Conservation (phyloP, 2,888 invertebrate species). For the Hypomecis atomaria region DNA sequence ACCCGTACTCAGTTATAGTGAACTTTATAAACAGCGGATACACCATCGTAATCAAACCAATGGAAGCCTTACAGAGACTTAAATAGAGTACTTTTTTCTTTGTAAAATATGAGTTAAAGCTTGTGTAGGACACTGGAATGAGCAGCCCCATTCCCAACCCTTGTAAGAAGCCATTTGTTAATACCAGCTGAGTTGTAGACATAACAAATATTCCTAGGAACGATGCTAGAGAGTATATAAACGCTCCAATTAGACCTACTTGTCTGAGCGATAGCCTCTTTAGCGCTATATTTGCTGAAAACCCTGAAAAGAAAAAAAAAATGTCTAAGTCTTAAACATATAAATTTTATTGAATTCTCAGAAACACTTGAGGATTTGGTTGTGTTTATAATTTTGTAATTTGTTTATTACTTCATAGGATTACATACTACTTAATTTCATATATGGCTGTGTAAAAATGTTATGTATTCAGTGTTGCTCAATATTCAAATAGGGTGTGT, state of each 20-base stretch:
- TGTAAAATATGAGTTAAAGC: conserved; percentile 90
- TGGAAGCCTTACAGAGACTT: conserved; percentile 88
- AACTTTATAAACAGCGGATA: conserved; percentile 87
- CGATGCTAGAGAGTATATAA: conserved; percentile 86
- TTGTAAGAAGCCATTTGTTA: conserved; percentile 87
- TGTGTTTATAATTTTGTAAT: too few relatives aligned
- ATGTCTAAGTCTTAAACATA: neutral
- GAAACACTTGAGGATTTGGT: too few relatives aligned
- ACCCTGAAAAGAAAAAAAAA: conserved; percentile 79
- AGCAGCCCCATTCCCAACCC: conserved; percentile 89
- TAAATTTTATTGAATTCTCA: neutral
- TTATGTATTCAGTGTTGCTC: too few relatives aligned
- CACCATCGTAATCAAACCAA: conserved; percentile 87
- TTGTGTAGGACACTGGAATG: conserved; percentile 89
- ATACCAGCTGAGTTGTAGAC: conserved; percentile 85
- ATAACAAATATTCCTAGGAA: conserved; percentile 86
- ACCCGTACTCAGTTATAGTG: conserved; percentile 87
- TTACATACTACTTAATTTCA: too few relatives aligned
- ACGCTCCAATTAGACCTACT: conserved; percentile 87
- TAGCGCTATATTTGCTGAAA: conserved; percentile 87
- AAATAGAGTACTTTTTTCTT: conserved; percentile 88
- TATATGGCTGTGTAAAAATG: too few relatives aligned
- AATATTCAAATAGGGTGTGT: too few relatives aligned
- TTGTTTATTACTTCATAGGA: too few relatives aligned
- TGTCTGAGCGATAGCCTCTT: conserved; percentile 86